Base-by-base conservation (phyloP, 2,113 vertebrate species). In the Chaenogobius annularis region DNA sequence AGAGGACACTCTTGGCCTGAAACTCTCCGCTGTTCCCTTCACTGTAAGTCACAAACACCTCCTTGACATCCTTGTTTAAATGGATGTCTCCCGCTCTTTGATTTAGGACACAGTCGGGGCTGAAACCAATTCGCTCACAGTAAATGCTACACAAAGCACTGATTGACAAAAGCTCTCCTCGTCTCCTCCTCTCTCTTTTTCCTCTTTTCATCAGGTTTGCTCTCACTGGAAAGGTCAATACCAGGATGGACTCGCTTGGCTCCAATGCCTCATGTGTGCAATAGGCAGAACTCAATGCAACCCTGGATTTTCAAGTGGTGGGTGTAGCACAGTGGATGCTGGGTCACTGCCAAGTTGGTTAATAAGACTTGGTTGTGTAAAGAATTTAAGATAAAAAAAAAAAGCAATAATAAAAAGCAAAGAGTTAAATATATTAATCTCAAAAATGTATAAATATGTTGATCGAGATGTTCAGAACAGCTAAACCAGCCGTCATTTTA, bases 121-220 rank as follows among this genome's bases (percentile, higher is more conserved):
- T 61, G 14, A 61, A 61, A 61, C 58, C 23, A 61, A 61, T 61
- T 61, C 15, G 26, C 13, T 26, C 58, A 17, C 58, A 35, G 58
- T 61, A 61, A 61, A 61, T 66, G 63, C 43, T 23, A 35, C 58
- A 61, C 58, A 61, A 61, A 61, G 26, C 14, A 3, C 26, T 61
- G 26, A 61, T 61, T 61, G 58, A 61, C 58, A 61, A 61, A 61
- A 35, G 58, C 58, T 61, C 26, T 37, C 13, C 11, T 17, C 26
- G 55, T 22, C 35, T 40, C 35, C 35, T 40, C 15, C 61, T 19
- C 17, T 31, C 58, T 40, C 35, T 43, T 63, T 40, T 37, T n/a
- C 74, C 14, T 31, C 58, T 61, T 61, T 61, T 66, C 35, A 63
- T 40, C 61, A 40, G 54, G 58, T 26, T 35, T 61, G 35, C 26